These are phyloP conservation scores for Eriocheir sinensis DNA, from an alignment of 1,140 invertebrate genomes.

Conservation along the genomic window DNA sequence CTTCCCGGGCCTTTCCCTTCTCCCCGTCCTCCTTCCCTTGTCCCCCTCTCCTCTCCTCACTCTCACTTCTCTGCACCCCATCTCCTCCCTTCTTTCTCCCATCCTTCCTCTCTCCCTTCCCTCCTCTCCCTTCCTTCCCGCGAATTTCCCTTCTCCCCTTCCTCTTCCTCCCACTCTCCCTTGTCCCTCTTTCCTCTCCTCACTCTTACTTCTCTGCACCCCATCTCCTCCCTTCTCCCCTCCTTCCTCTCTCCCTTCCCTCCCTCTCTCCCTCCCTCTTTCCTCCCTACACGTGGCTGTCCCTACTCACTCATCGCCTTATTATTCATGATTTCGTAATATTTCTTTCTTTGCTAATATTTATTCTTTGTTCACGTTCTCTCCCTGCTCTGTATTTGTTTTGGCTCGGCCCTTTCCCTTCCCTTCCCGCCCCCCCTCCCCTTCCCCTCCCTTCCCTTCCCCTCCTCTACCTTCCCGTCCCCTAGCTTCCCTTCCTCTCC, in stretches of 20 bases:
- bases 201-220: not conserved
- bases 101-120: not conserved
- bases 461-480: not conserved
- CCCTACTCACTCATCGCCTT: not conserved
- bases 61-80: not conserved
- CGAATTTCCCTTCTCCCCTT: not conserved
- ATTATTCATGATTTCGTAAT: not conserved
- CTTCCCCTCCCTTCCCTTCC: not conserved
- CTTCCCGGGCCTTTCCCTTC: not conserved
- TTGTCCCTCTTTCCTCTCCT: not conserved
- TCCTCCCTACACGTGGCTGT: not conserved
- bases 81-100: not conserved
- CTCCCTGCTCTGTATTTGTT: not conserved
- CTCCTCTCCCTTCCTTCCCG: not conserved
- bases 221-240: not conserved
- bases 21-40: not conserved
- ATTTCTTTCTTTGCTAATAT: not conserved
- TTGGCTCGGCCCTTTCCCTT: not conserved
- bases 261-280: slow-evolving; percentile 3
- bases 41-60: not conserved
- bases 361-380: slow-evolving; percentile 3
- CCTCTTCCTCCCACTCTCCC: not conserved
- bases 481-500: not conserved
- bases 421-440: not conserved
- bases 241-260: not conserved